These are phyloP conservation scores for Phyllopteryx taeniolatus DNA, from an alignment of 2,113 vertebrate species.

Conservation along the genomic window DNA sequence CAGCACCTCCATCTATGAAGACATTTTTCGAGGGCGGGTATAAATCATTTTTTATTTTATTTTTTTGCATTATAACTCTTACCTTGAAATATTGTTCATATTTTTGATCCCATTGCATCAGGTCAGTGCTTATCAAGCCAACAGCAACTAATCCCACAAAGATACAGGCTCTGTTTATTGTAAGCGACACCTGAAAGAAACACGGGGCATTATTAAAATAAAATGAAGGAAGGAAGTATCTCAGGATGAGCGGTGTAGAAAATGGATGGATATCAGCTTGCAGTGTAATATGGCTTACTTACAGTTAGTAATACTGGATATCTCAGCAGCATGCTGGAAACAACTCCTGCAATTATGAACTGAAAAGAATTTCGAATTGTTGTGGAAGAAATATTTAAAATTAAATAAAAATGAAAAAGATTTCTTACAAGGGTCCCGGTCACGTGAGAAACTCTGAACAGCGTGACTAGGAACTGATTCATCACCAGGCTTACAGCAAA, in stretches of 20 bases:
- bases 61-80: neutral
- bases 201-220: neutral
- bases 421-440: slow-evolving; percentile 63
- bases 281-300: slow-evolving; percentile 17
- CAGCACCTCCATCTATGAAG: slow-evolving; percentile 46
- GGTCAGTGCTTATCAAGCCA: slow-evolving; percentile 52
- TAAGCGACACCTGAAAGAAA: slow-evolving; percentile 51
- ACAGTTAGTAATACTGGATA: slow-evolving; percentile 60
- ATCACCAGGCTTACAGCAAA: slow-evolving; percentile 42
- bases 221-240: neutral
- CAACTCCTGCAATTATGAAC: slow-evolving; percentile 63
- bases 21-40: neutral
- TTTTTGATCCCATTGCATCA: fast-evolving
- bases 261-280: neutral
- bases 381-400: neutral
- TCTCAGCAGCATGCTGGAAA: slow-evolving; percentile 62
- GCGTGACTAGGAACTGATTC: fast-evolving
- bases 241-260: no score
- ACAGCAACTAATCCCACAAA: slow-evolving; percentile 23
- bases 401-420: neutral
- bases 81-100: slow-evolving; percentile 4
- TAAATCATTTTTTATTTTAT: neutral
- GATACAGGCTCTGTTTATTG: slow-evolving; percentile 51
- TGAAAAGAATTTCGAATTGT: slow-evolving; percentile 22
- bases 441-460: slow-evolving; percentile 67